Evolutionary conservation across 2,888 invertebrate species (phyloP).

Genomic region (Eupeodes latifasciatus): DNA sequence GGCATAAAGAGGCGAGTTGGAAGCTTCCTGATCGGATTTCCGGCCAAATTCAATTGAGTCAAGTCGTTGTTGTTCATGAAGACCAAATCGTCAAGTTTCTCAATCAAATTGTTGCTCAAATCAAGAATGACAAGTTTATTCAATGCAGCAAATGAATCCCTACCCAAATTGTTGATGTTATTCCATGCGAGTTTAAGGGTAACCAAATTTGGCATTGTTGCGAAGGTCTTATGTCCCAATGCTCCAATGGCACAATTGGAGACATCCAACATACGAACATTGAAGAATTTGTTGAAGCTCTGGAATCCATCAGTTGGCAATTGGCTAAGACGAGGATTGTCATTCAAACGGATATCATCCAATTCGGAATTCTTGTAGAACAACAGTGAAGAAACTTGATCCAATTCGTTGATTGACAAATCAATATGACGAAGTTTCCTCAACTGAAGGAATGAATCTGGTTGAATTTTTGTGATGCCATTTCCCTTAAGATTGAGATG

Average conservation of each 20-base stretch:
- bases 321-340: slow-evolving; percentile 88
- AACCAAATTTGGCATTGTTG: slow-evolving; percentile 89
- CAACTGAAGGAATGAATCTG: slow-evolving; percentile 88
- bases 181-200: slow-evolving; percentile 89
- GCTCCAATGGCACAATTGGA: slow-evolving; percentile 89
- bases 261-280: slow-evolving; percentile 89
- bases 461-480: slow-evolving; percentile 88
- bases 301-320: slow-evolving; percentile 89
- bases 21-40: slow-evolving; percentile 89
- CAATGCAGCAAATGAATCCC: slow-evolving; percentile 85
- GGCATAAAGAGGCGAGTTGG: slow-evolving; percentile 88
- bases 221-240: slow-evolving; percentile 87
- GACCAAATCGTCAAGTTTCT: slow-evolving; percentile 86
- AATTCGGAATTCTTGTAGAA: slow-evolving; percentile 89
- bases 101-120: slow-evolving; percentile 89
- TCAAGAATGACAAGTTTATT: slow-evolving; percentile 89
- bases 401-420: slow-evolving; percentile 89
- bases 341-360: slow-evolving; percentile 89
- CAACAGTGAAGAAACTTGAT: slow-evolving; percentile 88
- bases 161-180: slow-evolving; percentile 86
- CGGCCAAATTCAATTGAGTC: slow-evolving; percentile 87
- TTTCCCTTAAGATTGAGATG: slow-evolving; percentile 89
- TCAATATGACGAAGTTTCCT: slow-evolving; percentile 89
- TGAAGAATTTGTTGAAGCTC: slow-evolving; percentile 86
- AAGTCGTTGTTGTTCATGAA: slow-evolving; percentile 89